Percentiles rank a stretch among this genome's conserved stretches.
phyloP scores from a whole-genome alignment of 1,140 invertebrate species.

The Carposina sasakii region DNA sequence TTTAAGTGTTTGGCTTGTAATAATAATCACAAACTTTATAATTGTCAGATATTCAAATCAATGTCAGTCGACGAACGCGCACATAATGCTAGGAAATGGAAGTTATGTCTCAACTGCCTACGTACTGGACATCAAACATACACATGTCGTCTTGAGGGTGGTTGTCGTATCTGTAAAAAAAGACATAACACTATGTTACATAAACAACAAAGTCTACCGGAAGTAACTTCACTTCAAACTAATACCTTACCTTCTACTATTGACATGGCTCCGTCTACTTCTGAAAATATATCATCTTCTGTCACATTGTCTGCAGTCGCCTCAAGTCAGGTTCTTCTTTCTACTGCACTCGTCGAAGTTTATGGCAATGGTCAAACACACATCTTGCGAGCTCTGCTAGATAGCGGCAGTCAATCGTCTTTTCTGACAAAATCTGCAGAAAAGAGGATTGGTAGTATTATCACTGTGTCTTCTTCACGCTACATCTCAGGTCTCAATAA shows the following conservation, averaged over 20 bases:
- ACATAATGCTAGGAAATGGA: constrained; percentile 2
- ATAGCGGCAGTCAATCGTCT: neutral
- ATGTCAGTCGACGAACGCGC: constrained; percentile 2
- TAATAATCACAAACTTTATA: constrained; percentile 2
- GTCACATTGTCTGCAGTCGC: neutral
- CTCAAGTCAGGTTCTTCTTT: neutral
- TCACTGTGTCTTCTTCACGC: too few species aligned
- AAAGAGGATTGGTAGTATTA: too few species aligned
- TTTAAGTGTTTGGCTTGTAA: neutral
- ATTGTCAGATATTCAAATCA: constrained; percentile 5
- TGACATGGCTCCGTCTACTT: too few species aligned
- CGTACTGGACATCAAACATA: neutral
- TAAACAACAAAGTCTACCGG: too few species aligned
- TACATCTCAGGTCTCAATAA: too few species aligned
- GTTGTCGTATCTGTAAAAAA: neutral
- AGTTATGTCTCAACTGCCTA: constrained; percentile 10
- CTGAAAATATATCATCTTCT: too few species aligned
- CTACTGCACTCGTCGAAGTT: neutral
- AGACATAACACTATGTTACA: constrained; percentile 7
- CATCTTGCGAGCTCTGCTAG: constrained; percentile 1
- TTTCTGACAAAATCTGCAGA: constrained; percentile 4
- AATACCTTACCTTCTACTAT: too few species aligned
- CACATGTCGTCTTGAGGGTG: neutral
- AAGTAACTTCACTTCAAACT: too few species aligned
- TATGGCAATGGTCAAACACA: constrained; percentile 1